Percentiles rank a stretch among this genome's conserved stretches.
These are phyloP conservation scores for Drosophila tsacasi DNA, from an alignment of 1,140 invertebrate species.

Conservation along the genomic window DNA sequence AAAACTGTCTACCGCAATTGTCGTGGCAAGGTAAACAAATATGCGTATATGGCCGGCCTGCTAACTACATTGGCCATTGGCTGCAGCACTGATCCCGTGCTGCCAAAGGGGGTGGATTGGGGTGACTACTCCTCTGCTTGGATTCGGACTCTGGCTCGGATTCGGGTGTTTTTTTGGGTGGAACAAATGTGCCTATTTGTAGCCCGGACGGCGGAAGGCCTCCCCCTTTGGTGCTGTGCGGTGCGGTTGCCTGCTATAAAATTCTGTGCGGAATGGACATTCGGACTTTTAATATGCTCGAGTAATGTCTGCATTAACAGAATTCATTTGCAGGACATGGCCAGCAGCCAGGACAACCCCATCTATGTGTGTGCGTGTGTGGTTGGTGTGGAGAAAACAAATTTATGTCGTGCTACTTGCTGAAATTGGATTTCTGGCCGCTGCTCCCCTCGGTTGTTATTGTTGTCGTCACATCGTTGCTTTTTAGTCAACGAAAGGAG, in stretches of 20 bases:
- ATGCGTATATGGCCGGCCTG: constrained; percentile 63
- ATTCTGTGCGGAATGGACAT: constrained; percentile 83
- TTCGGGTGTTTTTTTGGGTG: constrained; percentile 37
- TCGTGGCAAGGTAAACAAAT: constrained; percentile 83
- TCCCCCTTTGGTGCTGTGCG: constrained; percentile 33
- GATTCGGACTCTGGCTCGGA: neutral
- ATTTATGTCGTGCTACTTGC: constrained; percentile 82
- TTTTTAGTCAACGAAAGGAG: constrained; percentile 47
- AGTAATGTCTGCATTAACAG: constrained; percentile 85
- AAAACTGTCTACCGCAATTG: constrained; percentile 69
- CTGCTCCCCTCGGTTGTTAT: constrained; percentile 57
- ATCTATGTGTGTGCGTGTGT: constrained; percentile 23
- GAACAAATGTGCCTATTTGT: constrained; percentile 80
- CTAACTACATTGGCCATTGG: constrained; percentile 77
- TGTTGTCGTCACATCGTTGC: constrained; percentile 68
- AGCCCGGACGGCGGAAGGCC: constrained; percentile 26
- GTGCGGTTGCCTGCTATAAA: constrained; percentile 76
- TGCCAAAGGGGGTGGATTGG: constrained; percentile 24
- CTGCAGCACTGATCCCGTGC: constrained; percentile 54
- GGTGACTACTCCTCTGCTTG: neutral
- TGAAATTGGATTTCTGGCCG: constrained; percentile 80
- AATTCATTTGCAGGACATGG: constrained; percentile 82
- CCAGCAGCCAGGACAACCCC: constrained; percentile 25
- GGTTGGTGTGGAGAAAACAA: constrained; percentile 70
- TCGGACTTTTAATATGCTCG: constrained; percentile 85